Evolutionary conservation across 1,140 invertebrate genomes (phyloP).

Genomic region (Drosophila gunungcola): DNA sequence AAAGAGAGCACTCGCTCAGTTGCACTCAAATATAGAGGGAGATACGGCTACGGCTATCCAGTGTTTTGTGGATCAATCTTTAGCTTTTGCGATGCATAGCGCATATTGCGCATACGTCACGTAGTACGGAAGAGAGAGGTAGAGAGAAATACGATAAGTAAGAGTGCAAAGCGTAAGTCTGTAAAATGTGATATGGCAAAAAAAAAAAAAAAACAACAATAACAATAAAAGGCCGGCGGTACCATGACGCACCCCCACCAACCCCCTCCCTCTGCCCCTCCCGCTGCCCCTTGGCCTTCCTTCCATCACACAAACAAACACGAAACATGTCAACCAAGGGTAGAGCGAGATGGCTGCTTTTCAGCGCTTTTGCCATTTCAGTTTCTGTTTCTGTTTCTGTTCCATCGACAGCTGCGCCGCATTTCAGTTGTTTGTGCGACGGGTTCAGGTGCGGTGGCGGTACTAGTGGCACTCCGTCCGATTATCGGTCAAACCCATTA

Average conservation of each 20-base stretch:
- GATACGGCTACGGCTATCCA: conserved; percentile 3
- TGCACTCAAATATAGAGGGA: neutral
- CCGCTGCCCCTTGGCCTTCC: neutral
- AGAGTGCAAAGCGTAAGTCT: conserved; percentile 35
- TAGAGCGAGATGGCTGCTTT: conserved; percentile 23
- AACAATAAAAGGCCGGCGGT: conserved; percentile 40
- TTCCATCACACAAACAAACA: conserved; percentile 11
- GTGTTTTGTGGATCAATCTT: conserved; percentile 20
- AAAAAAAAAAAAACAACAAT: conserved; percentile 25
- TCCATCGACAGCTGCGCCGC: conserved; percentile 53
- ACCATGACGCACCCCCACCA: conserved; percentile 29
- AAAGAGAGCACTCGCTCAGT: conserved; percentile 1
- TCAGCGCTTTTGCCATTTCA: conserved; percentile 25
- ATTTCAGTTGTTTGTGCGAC: conserved; percentile 68
- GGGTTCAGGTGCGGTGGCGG: conserved; percentile 75
- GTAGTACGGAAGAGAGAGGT: conserved; percentile 49
- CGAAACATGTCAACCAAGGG: conserved; percentile 67
- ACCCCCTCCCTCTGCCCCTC: neutral
- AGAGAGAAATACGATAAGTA: conserved; percentile 38
- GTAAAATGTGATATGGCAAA: conserved; percentile 51
- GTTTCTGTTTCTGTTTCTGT: conserved; percentile 31
- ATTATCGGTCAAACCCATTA: conserved; percentile 52
- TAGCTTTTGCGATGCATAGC: conserved; percentile 54
- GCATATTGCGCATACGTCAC: conserved; percentile 73
- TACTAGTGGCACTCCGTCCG: conserved; percentile 10